Conservation (phyloP, 2,113 vertebrate genomes). For the Chamaea fasciata region DNA sequence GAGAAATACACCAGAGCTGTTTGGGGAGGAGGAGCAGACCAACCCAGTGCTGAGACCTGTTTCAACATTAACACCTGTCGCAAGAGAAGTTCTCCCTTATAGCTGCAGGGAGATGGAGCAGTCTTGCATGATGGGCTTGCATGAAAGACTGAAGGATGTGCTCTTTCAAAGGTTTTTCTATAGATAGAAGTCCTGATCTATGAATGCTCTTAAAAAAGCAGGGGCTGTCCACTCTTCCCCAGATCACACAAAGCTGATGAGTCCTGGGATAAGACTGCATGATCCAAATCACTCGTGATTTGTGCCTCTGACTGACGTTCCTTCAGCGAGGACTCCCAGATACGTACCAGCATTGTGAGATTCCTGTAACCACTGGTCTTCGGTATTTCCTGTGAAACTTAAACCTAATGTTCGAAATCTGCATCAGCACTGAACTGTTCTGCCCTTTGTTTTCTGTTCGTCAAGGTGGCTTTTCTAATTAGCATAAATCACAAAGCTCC, state of each 20-base stretch:
- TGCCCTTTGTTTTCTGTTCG: constrained; percentile 34
- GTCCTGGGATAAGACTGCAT: neutral
- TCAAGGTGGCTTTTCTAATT: constrained; percentile 54
- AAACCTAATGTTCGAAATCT: constrained; percentile 53
- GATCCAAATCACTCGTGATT: neutral
- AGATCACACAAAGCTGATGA: neutral
- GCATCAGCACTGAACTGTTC: neutral
- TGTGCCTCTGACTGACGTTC: neutral
- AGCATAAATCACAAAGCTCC: constrained; percentile 39
- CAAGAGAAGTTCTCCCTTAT: neutral
- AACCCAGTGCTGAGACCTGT: neutral
- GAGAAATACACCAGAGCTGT: neutral
- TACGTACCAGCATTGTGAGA: neutral
- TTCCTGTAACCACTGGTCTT: constrained; percentile 18
- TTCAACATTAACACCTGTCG: neutral
- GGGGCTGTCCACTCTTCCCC: neutral
- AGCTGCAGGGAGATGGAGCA: neutral
- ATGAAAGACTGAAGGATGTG: neutral
- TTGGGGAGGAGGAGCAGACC: neutral
- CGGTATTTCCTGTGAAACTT: constrained; percentile 50
- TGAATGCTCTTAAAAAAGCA: neutral
- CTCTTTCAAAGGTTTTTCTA: neutral
- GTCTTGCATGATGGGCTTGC: neutral
- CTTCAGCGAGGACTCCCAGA: neutral
- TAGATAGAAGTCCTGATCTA: neutral